Evolutionary conservation across 2,797 vertebrate genomes (phyloP).

Genomic region (Galago senegalensis): DNA sequence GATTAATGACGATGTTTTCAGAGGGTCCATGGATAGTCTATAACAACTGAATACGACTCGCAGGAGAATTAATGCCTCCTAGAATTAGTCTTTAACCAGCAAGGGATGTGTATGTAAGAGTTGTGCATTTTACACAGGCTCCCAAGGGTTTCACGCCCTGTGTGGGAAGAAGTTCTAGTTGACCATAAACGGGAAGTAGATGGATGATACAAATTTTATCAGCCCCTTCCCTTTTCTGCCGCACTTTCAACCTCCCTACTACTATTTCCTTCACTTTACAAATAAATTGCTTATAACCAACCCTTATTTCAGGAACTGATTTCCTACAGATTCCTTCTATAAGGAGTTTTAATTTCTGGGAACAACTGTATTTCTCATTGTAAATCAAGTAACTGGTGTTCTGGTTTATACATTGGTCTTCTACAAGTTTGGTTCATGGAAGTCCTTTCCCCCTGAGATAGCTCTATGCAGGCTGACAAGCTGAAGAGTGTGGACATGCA

Average conservation of each 20-base stretch:
- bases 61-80: neutral
- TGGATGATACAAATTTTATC: neutral
- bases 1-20: slow-evolving; percentile 26
- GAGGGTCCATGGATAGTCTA: neutral
- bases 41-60: neutral
- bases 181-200: neutral
- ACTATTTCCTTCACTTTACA: neutral
- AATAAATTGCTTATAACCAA: neutral
- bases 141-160: neutral
- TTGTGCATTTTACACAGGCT: neutral
- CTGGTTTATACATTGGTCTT: neutral
- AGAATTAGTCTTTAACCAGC: neutral
- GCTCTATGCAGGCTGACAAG: neutral
- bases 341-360: neutral
- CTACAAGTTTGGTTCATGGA: neutral
- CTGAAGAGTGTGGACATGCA: neutral
- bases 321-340: neutral
- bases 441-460: neutral
- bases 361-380: neutral
- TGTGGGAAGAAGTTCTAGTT: neutral
- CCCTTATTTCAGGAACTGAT: neutral
- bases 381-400: neutral
- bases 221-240: neutral
- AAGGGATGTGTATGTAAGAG: neutral
- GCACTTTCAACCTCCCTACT: neutral